Base-by-base conservation (phyloP, 1,140 invertebrate species). In the Lepidurus apus region DNA sequence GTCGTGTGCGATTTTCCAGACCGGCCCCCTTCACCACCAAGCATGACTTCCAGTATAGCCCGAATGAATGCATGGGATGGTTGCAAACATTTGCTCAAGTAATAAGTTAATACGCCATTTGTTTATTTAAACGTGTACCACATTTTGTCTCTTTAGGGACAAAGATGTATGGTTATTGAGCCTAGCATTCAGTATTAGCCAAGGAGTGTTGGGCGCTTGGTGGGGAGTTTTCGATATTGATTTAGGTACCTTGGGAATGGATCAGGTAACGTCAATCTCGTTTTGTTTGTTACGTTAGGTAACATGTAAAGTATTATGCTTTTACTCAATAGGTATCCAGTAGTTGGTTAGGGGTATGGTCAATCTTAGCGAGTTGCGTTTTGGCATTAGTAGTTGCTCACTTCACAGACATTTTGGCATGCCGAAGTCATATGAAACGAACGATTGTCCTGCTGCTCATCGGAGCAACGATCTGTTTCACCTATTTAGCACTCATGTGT, bases 151-250 rank as follows among this genome's bases (percentile, higher is more conserved):
- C 80, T 8, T 8, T 73, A 87, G 87, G 74, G 85, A 85, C 73
- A 82, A 82, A 75, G 82, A 83, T 77, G 83, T 87, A 79, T 85
- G 85, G 84, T 75, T 84, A n/a, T 79, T 87, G 26, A 82, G 83
- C 21, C 74, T 84, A 8, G 83, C 85, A 42, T 85, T 85, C 78
- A 84, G 84, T 53, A 81, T 87, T 9, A 85, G 85, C 65, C 81
- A 84, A 79, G 86, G 86, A 9, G 82, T 86, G 0, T 84, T 84
- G 75, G 85, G 85, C 76, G 85, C 84, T 0, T 88, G 86, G 86
- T 81, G 85, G 11, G 85, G 84, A 73, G 85, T 87, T 73, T 82
- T 87, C 1, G 85, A 86, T 77, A 84, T 86, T 53, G 83, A 83
- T 76, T 78, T 85, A 78, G 78, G 84, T 82, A 81, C 82, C 43